Conservation (phyloP, 92 coral and sea anemone genomes). For the Zoanthus solanderi region DNA sequence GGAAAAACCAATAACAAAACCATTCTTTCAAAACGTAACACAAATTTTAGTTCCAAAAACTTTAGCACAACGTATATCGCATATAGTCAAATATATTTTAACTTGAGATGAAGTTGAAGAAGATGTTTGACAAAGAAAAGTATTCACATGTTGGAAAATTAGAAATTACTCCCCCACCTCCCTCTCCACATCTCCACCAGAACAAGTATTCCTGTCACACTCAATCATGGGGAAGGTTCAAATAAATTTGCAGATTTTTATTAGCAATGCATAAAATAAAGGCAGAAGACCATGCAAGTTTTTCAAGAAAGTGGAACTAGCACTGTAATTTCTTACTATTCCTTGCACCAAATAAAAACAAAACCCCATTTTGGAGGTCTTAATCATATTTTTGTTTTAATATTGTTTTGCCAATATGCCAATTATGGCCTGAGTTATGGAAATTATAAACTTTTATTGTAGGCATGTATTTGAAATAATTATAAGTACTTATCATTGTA, state of each 20-base stretch:
- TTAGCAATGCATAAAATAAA: background rate
- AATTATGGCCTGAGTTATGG: constrained; percentile 15
- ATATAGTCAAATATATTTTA: no score
- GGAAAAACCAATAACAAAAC: constrained; percentile 25
- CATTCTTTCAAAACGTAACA: background rate
- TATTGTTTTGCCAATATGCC: background rate
- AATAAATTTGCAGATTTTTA: background rate
- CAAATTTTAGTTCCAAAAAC: no score
- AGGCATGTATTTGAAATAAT: constrained; percentile 15
- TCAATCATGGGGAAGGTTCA: no score
- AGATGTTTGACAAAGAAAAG: no score
- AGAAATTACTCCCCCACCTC: constrained; percentile 21
- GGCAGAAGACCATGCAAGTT: background rate
- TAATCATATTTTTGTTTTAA: background rate
- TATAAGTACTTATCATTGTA: constrained; percentile 1
- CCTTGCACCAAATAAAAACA: constrained; percentile 3
- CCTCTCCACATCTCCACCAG: background rate
- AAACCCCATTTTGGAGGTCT: constrained; percentile 21
- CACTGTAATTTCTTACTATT: background rate
- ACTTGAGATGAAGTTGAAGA: no score
- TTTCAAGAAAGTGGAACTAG: constrained; percentile 1
- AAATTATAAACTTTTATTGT: constrained; percentile 16
- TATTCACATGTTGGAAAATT: background rate
- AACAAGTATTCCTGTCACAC: no score
- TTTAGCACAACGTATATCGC: no score